phyloP scores from a whole-genome alignment of 2,888 invertebrate species.

The Stenurella melanura region DNA sequence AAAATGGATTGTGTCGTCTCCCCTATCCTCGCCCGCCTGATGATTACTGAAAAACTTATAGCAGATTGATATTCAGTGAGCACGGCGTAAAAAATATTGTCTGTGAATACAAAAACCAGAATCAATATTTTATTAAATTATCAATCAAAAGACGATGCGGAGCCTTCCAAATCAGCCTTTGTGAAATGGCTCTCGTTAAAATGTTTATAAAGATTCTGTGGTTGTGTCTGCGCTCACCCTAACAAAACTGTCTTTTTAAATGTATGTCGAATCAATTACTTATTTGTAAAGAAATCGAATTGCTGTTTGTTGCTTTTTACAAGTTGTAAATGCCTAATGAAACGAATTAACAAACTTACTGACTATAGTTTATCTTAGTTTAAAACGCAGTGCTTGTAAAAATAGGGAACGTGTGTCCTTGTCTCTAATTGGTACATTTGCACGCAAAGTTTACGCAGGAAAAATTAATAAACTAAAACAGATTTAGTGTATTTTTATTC shows the following conservation, averaged over 20 bases:
- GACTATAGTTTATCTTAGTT: too few relatives aligned
- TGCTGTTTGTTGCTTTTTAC: too few relatives aligned
- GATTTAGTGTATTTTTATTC: too few relatives aligned
- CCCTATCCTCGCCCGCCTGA: not conserved
- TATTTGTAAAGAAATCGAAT: too few relatives aligned
- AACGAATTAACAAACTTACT: too few relatives aligned
- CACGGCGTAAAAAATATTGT: conserved; percentile 34
- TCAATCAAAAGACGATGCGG: conserved; percentile 33
- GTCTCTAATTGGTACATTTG: too few relatives aligned
- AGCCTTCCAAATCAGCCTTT: conserved; percentile 22
- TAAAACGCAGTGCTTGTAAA: too few relatives aligned
- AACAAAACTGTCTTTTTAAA: not conserved
- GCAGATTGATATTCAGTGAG: conserved; percentile 32
- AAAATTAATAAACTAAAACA: too few relatives aligned
- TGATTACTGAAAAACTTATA: conserved; percentile 25
- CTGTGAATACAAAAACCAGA: conserved; percentile 31
- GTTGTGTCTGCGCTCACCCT: not conserved
- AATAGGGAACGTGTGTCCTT: too few relatives aligned
- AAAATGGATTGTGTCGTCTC: conserved; percentile 22
- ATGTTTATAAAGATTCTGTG: not conserved
- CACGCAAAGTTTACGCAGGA: too few relatives aligned
- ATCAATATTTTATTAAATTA: conserved; percentile 43
- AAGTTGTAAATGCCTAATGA: too few relatives aligned
- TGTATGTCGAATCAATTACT: not conserved
- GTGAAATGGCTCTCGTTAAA: conserved; percentile 9